Base-by-base conservation (phyloP, 2,888 invertebrate species). In the Pollenia griseotomentosa region DNA sequence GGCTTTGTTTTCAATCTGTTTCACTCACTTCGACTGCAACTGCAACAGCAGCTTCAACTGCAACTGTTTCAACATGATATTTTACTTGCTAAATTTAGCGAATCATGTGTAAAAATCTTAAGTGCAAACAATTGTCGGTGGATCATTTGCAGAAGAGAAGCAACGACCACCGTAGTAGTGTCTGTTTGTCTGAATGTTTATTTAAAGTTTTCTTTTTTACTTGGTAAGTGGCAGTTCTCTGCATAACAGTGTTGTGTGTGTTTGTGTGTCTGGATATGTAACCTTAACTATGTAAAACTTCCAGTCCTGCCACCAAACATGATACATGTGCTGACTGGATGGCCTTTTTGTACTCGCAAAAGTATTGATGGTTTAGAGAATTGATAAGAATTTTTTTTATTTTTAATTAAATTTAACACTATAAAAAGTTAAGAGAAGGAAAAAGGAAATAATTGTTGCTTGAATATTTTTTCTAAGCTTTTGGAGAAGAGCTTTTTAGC, bases 101-200 rank as follows among this genome's bases (percentile, higher is more conserved):
- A 92, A 92, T 93, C 93, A 92, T 92, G 92, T 93, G 93, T 93
- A 93, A 93, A 93, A 93, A 93, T 93, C 93, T 93, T 93, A 93
- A 93, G 93, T 93, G 93, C 93, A 93, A 93, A 93, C 93, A 93
- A 93, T 89, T 89, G 89, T 89, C 85, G 85, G 81, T 88, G 88
- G 86, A 88, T 88, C 87, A 88, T 71, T 87, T 81, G 78, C 78
- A 83, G 61, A 2, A 40, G 79, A 75, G 59, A 77, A 59, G 71
- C 71, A 85, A 81, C 87, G 87, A 87, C 87, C 87, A 87, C 87
- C 87, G 71, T 80, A 83, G 78, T 48, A 46, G 68, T 68, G 66
- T 23, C 46, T 74, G 70, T 74, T 74, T 68, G 19, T 53, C 65
- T 73, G 66, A 48, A 51, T 77, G 53, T 83, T 68, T 83, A 57